phyloP scores from a whole-genome alignment of 2,888 invertebrate genomes.

The Furcula furcula region DNA sequence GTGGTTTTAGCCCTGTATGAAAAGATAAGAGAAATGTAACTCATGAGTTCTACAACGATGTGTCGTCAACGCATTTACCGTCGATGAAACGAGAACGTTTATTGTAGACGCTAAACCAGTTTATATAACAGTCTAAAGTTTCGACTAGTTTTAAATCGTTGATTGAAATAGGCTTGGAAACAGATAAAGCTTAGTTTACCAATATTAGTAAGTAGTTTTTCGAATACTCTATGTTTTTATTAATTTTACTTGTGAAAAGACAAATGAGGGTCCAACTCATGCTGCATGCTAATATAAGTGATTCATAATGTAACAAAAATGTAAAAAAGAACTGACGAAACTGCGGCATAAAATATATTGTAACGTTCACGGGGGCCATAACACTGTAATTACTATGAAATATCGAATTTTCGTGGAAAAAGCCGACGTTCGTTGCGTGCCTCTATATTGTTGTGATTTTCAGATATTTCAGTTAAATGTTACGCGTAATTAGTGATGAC shows the following conservation, averaged over 20 bases:
- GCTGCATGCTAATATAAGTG: conserved; percentile 30
- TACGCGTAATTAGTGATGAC: conserved; percentile 12
- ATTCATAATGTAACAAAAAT: conserved; percentile 16
- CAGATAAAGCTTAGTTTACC: too few relatives aligned
- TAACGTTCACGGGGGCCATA: conserved; percentile 25
- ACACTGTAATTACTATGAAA: conserved; percentile 25
- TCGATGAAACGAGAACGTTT: too few relatives aligned
- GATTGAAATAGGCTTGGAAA: too few relatives aligned
- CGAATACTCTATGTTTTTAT: too few relatives aligned
- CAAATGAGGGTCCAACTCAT: conserved; percentile 34
- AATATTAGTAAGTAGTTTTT: too few relatives aligned
- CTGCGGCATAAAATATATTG: conserved; percentile 32
- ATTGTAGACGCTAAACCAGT: too few relatives aligned
- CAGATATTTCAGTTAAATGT: neutral
- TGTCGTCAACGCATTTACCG: too few relatives aligned
- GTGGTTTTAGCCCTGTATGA: too few relatives aligned
- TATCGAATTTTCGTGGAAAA: conserved; percentile 31
- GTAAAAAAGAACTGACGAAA: conserved; percentile 46
- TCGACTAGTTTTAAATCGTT: too few relatives aligned
- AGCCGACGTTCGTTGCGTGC: conserved; percentile 25
- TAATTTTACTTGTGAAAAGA: conserved; percentile 3
- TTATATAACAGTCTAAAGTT: too few relatives aligned
- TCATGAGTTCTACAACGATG: too few relatives aligned
- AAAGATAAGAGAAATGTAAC: too few relatives aligned
- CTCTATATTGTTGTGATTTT: conserved; percentile 19